Evolutionary conservation across 2,113 vertebrate species (phyloP), one percentile per base, ranked within the genome.

Genomic region (Cyprinus carpio): DNA sequence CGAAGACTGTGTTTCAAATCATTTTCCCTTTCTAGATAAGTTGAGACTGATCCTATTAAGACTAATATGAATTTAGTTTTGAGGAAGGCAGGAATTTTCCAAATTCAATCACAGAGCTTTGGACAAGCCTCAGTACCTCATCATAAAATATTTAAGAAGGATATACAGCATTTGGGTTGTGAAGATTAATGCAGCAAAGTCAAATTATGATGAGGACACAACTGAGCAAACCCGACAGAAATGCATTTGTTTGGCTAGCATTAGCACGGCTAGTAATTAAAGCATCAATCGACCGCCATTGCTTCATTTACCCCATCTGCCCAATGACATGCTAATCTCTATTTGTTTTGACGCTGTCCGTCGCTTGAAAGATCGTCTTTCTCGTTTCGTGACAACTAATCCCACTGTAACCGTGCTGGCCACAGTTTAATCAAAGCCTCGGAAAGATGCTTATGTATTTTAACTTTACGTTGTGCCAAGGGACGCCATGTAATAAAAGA

Each of bases 401-500:
- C 80, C 80, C 43, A 58, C 74, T 46, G 3, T 54, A 74, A 40
- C 77, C 49, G 31, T 60, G 34, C 62, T 23, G 69, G 82, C 43
- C 75, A 56, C 23, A 81, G 82, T 87, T 84, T 81, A 87, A 87
- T 81, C 86, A 84, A 8, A 40, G 51, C 75, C 75, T 72, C 29
- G 40, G 37, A 84, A 84, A 87, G 75, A 83, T 62, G 64, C 85
- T 83, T 83, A 87, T 60, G 80, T 18, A 65, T 40, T 83, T 86
- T 78, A 83, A 77, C 85, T 56, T 27, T n/a, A 72, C n/a, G 11
- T 71, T 60, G 49, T 51, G 40, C 74, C n/a, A 1, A 18, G 85
- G 64, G 51, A 65, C 11, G n/a, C 1, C 29, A 7, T 58, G 54
- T 75, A 74, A 87, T 84, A 84, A 74, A 43, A 58, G 71, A n/a